phyloP scores from a whole-genome alignment of 2,113 vertebrate species.

The Leucoraja erinaceus region DNA sequence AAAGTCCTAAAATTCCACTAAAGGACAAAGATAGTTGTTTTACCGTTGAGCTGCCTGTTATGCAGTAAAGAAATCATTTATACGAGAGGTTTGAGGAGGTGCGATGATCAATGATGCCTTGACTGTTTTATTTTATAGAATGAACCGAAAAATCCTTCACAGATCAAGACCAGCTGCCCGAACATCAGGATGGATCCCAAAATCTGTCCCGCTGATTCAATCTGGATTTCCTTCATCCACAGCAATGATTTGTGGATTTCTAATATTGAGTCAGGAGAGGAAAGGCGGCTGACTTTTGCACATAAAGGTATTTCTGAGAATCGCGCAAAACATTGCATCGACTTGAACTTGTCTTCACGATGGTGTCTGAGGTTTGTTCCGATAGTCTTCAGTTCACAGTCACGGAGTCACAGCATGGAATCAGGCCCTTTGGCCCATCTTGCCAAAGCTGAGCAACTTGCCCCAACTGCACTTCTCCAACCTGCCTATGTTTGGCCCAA shows the following conservation, averaged over 20 bases:
- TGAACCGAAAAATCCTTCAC: slow-evolving; percentile 62
- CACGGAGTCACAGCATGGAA: not conserved
- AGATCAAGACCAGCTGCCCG: slow-evolving; percentile 69
- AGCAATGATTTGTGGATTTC: slow-evolving; percentile 71
- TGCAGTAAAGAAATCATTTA: not conserved
- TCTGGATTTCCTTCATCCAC: slow-evolving; percentile 71
- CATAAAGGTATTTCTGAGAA: slow-evolving; percentile 59
- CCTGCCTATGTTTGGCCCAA: too few relatives aligned
- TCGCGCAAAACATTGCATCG: not conserved
- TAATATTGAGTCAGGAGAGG: slow-evolving; percentile 64
- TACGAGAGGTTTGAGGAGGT: not conserved
- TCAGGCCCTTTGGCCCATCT: too few relatives aligned
- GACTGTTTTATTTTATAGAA: slow-evolving; percentile 52
- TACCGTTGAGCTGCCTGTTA: not conserved
- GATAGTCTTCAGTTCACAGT: not conserved
- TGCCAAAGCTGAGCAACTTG: too few relatives aligned
- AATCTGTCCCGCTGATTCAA: slow-evolving; percentile 67
- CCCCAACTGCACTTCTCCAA: too few relatives aligned
- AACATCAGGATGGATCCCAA: slow-evolving; percentile 75
- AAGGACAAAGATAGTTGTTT: not conserved
- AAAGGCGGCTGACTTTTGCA: slow-evolving; percentile 65
- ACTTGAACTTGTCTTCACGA: not conserved
- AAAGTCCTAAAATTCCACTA: not conserved
- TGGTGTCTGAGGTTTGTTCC: not conserved
- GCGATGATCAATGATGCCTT: not conserved